Evolutionary conservation across 2,888 invertebrate genomes (phyloP).

Genomic region (Cryptocephalus moraei): DNA sequence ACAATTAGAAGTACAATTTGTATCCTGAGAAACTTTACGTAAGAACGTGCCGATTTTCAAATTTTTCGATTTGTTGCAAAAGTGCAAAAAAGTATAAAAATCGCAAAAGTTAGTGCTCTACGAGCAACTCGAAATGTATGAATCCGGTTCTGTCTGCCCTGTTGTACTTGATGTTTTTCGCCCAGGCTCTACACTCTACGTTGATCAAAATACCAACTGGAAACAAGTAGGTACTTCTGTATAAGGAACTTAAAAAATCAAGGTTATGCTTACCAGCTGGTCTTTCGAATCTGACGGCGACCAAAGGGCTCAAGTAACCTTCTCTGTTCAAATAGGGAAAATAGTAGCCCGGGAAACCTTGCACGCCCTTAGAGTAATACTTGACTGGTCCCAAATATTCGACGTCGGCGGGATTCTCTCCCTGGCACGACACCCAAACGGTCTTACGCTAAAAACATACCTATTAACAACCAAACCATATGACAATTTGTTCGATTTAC

Average conservation of each 20-base stretch:
- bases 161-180: constrained; percentile 69
- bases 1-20: no score
- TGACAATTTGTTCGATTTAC: constrained; percentile 23
- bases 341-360: constrained; percentile 82
- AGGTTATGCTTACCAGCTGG: constrained; percentile 60
- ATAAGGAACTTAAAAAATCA: no score
- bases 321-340: constrained; percentile 81
- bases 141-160: constrained; percentile 50
- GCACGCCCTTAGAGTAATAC: constrained; percentile 57
- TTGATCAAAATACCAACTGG: constrained; percentile 53
- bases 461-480: not conserved
- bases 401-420: constrained; percentile 85
- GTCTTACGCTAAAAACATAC: constrained; percentile 56
- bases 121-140: constrained; percentile 57
- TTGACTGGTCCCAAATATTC: constrained; percentile 82
- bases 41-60: no score
- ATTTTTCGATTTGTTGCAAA: no score
- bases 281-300: constrained; percentile 75
- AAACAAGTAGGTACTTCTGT: constrained; percentile 7
- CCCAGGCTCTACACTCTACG: constrained; percentile 84
- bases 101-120: constrained; percentile 39
- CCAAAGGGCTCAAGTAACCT: constrained; percentile 80
- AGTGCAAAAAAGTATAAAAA: no score
- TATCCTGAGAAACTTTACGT: no score
- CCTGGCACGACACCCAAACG: constrained; percentile 88